Evolutionary conservation across 2,113 vertebrate genomes (phyloP), one percentile per base, ranked within the genome.

Genomic region (Tretioscincus oriximinensis): DNA sequence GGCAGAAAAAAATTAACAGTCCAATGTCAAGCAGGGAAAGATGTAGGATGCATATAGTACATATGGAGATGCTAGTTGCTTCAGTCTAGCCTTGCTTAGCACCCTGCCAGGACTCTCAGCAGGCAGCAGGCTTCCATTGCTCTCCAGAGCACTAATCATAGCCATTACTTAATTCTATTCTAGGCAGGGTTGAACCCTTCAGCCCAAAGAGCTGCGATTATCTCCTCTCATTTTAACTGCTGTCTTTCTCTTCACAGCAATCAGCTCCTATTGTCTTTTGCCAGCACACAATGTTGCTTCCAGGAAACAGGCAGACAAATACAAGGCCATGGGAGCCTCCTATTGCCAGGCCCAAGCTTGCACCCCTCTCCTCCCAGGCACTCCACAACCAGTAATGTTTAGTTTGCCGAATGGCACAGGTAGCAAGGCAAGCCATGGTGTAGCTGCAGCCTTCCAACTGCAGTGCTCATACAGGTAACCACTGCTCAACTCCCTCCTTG

Each of bases 141-240:
- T 67, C 72, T 82, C 58, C 47, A 67, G 67, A 76, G 58, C 80
- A 63, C 82, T 85, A 84, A 85, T 85, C 79, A 85, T 69, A 71
- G 79, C 60, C 41, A 70, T 81, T 78, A 86, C 41, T 82, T 86
- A 85, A 85, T 86, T 86, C 65, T 76, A 74, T 83, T 82, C 64
- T 54, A 24, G 69, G 58, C 11, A 74, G 69, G 80, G 29, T 49
- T 66, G 69, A 76, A 51, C 65, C 77, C 66, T 68, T 45, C 61
- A 58, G 21, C 49, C 66, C 29, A 76, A 74, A 81, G 71, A 84
- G 74, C 84, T 84, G 26, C 73, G 66, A 45, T 82, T 73, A 81
- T 67, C 63, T 28, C 66, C 54, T 80, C 67, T 71, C 22, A 4
- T 24, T 35, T 60, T 31, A 41, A 60, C 45, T 29, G 80, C 41